Conservation (phyloP, 1,140 invertebrate species). For the Atta colombica region DNA sequence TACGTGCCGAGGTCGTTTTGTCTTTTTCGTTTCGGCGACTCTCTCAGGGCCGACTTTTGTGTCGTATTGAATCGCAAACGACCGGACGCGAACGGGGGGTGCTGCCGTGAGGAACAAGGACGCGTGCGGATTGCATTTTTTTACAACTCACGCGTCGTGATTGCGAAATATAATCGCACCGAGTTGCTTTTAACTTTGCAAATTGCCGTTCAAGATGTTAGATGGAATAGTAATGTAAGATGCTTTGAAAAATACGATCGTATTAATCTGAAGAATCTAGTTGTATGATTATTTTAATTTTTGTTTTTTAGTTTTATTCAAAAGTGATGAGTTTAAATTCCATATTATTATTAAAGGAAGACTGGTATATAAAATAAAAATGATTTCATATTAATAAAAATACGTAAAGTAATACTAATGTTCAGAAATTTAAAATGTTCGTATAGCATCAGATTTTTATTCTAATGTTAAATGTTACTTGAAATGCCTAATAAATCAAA, state of each 20-base stretch:
- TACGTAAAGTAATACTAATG: neutral
- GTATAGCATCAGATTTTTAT: neutral
- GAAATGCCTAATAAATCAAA: neutral
- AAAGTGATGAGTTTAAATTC: neutral
- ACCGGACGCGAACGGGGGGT: conserved; percentile 44
- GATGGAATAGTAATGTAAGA: neutral
- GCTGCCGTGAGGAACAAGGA: conserved; percentile 51
- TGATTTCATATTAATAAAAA: neutral
- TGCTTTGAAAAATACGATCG: conserved; percentile 18
- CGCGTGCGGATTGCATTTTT: conserved; percentile 59
- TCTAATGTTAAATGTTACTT: neutral
- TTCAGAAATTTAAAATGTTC: neutral
- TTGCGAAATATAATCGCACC: conserved; percentile 51
- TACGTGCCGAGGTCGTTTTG: conserved; percentile 66
- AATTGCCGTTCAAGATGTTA: conserved; percentile 29
- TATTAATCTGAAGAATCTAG: neutral
- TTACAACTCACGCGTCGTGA: conserved; percentile 46
- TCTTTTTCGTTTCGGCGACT: conserved; percentile 63
- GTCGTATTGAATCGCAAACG: conserved; percentile 74
- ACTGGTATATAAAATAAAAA: neutral
- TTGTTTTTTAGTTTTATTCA: neutral
- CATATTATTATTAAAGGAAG: neutral
- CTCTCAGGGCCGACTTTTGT: conserved; percentile 60
- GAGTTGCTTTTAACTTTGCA: conserved; percentile 48
- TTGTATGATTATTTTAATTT: neutral